Evolutionary conservation across 2,113 vertebrate species (phyloP).

Genomic region (Anser cygnoides): DNA sequence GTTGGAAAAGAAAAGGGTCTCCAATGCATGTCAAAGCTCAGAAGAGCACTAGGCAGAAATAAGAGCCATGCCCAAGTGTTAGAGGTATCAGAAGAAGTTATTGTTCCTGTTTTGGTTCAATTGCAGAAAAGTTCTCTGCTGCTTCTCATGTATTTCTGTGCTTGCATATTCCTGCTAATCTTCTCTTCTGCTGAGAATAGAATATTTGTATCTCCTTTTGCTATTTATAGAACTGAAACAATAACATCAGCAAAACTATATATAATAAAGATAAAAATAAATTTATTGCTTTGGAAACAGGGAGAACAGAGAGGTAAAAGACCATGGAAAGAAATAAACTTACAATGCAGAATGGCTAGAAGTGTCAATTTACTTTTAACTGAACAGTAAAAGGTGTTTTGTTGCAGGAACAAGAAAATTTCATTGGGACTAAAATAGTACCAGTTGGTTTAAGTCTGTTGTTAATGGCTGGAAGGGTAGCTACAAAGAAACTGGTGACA

Average conservation of each 20-base stretch:
- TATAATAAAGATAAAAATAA: neutral
- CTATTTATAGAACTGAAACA: neutral
- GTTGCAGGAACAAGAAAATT: slow-evolving; percentile 58
- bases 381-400: slow-evolving; percentile 42
- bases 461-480: slow-evolving; percentile 9
- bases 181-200: neutral
- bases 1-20: neutral
- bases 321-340: neutral
- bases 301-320: neutral
- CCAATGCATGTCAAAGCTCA: neutral
- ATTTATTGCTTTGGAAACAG: neutral
- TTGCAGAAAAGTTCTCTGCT: neutral
- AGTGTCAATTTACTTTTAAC: slow-evolving; percentile 48
- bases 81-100: neutral
- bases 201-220: neutral
- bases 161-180: neutral
- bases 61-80: neutral
- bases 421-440: slow-evolving; percentile 25
- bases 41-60: neutral
- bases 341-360: neutral
- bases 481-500: slow-evolving; percentile 20
- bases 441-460: slow-evolving; percentile 39
- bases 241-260: neutral
- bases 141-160: neutral
- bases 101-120: neutral